These are phyloP conservation scores for Spilogale gracilis DNA, from an alignment of 2,113 vertebrate species.

Conservation along the genomic window DNA sequence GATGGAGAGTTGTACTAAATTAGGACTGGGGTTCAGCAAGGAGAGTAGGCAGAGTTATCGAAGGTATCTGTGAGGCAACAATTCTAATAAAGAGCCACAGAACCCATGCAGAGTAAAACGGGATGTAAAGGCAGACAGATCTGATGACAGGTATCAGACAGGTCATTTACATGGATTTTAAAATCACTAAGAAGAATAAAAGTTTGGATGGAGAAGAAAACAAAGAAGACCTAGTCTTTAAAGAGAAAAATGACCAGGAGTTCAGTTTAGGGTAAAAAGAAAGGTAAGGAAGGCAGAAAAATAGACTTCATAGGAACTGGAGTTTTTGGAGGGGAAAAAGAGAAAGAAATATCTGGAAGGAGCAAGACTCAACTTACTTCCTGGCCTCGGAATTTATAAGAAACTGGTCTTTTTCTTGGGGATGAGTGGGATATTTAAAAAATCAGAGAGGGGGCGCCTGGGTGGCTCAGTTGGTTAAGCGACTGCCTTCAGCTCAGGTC, in stretches of 20 bases:
- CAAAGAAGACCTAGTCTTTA: neutral
- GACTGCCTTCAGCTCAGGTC: no score
- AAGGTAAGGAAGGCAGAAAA: neutral
- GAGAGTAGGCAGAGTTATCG: neutral
- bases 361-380: slow-evolving; percentile 23
- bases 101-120: neutral
- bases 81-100: neutral
- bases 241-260: neutral
- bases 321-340: slow-evolving; percentile 33
- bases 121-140: neutral
- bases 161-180: neutral
- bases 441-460: neutral
- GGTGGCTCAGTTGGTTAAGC: no score
- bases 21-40: neutral
- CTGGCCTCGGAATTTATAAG: neutral
- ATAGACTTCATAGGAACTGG: neutral
- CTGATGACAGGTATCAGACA: neutral
- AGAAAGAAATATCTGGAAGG: slow-evolving; percentile 46
- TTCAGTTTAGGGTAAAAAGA: slow-evolving; percentile 9
- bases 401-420: neutral
- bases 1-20: neutral
- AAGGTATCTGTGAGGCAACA: slow-evolving; percentile 34
- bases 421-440: neutral
- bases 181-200: neutral
- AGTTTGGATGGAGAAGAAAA: slow-evolving; percentile 48